Evolutionary conservation across 2,797 vertebrate species (phyloP), one percentile per base, ranked within the genome.

Genomic region (Cyclura pinguis): DNA sequence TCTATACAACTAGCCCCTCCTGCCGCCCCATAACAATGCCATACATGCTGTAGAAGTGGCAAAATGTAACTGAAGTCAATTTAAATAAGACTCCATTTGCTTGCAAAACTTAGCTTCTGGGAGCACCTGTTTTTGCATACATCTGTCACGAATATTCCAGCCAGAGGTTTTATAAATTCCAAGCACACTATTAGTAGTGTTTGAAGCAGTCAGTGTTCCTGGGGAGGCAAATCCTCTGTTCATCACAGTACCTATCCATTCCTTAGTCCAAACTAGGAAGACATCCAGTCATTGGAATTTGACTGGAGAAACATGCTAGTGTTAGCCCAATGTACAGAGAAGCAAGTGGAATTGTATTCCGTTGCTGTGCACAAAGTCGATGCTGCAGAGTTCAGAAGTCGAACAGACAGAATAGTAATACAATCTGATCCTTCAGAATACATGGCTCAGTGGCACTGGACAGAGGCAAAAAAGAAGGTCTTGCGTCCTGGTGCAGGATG

Each of bases 31-130:
- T 76, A 50, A 89, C 69, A 20, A n/a, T n/a, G 35, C 50, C 73
- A 88, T 52, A 55, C 81, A 88, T 84, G 80, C 86, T 78, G 27
- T 88, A 74, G 82, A 87, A 55, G 89, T 77, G 52, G 14, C 80
- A 77, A 78, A 84, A 89, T 47, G 73, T 57, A 62, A 62, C 35
- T 77, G n/a, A 67, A 38, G 62, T 69, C n/a, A 50, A 13, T 73
- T 86, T 35, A 50, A 85, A 52, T 32, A 84, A 84, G 80, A 84
- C 20, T 50, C 47, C n/a, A 8, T 81, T 50, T 80, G 59, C 32
- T 42, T 83, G 52, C 29, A 76, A 69, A 76, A 2, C 32, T 38
- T 35, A 55, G 38, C 32, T 90, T 72, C 32, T 20, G 82, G 72
- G 38, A 86, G 42, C 62, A 78, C 38, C 22, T 69, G 57, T 67